Conservation (phyloP, 2,888 invertebrate species). For the Scaptomyza polygonia region DNA sequence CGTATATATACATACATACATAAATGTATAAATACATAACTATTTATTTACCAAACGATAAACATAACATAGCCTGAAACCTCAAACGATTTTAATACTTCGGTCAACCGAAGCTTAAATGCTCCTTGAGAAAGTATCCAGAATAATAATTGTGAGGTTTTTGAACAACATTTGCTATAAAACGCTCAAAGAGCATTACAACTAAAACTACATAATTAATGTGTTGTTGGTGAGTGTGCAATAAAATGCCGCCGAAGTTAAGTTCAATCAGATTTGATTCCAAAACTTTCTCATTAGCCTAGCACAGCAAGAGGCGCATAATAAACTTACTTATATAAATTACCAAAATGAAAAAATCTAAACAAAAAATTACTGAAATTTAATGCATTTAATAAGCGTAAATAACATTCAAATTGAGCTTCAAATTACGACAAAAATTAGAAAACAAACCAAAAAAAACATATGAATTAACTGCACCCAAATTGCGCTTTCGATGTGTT, state of each 20-base stretch:
- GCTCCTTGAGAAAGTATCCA: constrained; percentile 26
- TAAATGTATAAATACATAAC: constrained; percentile 53
- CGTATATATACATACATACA: constrained; percentile 48
- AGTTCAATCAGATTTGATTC: constrained; percentile 17
- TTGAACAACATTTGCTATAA: constrained; percentile 1
- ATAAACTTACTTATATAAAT: constrained; percentile 21
- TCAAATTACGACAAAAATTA: constrained; percentile 41
- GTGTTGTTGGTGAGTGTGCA: constrained; percentile 34
- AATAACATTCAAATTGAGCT: constrained; percentile 71
- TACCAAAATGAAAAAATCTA: constrained; percentile 11
- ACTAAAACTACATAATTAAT: constrained; percentile 1
- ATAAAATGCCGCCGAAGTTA: constrained; percentile 41
- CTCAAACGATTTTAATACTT: constrained; percentile 27
- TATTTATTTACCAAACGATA: constrained; percentile 60
- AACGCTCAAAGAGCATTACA: constrained; percentile 38
- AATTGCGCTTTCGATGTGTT: constrained; percentile 57
- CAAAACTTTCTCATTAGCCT: constrained; percentile 22
- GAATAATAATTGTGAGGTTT: constrained; percentile 16
- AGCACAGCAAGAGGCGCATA: constrained; percentile 32
- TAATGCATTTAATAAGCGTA: constrained; percentile 76
- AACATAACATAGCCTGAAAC: constrained; percentile 23
- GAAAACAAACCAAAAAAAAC: constrained; percentile 12
- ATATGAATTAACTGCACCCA: constrained; percentile 48
- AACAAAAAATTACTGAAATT: constrained; percentile 62
- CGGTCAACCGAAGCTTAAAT: constrained; percentile 34